phyloP scores from a whole-genome alignment of 2,797 vertebrate species.

The Fratercula arctica region DNA sequence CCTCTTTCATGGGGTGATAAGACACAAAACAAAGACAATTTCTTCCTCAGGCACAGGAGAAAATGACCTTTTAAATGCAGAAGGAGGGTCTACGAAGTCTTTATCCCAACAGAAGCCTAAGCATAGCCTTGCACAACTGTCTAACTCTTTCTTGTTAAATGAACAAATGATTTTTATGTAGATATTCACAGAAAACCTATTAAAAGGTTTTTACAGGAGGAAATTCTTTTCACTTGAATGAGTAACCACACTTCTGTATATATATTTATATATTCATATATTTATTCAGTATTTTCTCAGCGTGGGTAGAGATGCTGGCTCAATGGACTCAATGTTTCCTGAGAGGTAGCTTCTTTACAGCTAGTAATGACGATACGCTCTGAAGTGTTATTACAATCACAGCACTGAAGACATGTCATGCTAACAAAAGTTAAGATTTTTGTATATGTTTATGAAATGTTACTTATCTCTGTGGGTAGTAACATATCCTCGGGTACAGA shows the following conservation, averaged over 20 bases:
- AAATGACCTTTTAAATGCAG: background rate
- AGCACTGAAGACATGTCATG: constrained; percentile 8
- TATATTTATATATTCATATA: background rate
- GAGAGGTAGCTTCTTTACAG: background rate
- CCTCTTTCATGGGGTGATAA: background rate
- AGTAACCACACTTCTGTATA: background rate
- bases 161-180: background rate
- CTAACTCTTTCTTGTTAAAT: background rate
- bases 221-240: background rate
- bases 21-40: background rate
- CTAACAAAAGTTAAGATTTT: constrained; percentile 35
- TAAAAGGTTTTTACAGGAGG: background rate
- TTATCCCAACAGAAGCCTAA: background rate
- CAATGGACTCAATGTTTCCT: background rate
- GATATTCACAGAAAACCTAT: background rate
- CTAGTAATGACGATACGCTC: background rate
- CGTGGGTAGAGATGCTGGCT: background rate
- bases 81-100: background rate
- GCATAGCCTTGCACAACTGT: background rate
- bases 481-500: constrained; percentile 20
- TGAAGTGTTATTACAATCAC: constrained; percentile 27
- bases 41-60: background rate
- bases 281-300: background rate
- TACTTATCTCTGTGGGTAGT: constrained; percentile 42
- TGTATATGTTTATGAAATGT: constrained; percentile 31